Evolutionary conservation across 2,888 invertebrate genomes (phyloP).

Genomic region (Timema cristinae): DNA sequence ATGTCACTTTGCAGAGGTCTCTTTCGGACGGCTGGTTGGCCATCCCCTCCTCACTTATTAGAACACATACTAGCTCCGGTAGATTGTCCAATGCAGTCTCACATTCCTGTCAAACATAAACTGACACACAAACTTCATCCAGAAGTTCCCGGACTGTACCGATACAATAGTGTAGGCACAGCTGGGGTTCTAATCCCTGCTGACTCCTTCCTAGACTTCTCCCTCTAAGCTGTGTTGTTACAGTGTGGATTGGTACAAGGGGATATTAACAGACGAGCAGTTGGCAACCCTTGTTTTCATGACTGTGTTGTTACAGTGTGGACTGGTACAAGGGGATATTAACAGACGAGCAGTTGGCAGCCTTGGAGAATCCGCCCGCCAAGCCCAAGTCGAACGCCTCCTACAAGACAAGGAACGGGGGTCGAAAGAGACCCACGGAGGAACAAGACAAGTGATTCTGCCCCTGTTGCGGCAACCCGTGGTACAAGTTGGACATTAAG

Average conservation of each 20-base stretch:
- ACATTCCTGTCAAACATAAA: too few relatives aligned
- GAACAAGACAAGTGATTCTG: not conserved
- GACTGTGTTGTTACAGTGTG: slow-evolving; percentile 54
- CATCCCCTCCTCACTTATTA: too few relatives aligned
- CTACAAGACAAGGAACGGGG: slow-evolving; percentile 24
- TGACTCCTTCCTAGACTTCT: too few relatives aligned
- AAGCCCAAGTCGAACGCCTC: slow-evolving; percentile 39
- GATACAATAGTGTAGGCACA: too few relatives aligned
- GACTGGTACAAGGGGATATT: slow-evolving; percentile 87
- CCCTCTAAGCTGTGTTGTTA: slow-evolving; percentile 34
- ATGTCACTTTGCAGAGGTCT: too few relatives aligned
- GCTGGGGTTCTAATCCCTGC: too few relatives aligned
- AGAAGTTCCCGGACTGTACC: too few relatives aligned
- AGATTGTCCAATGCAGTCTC: too few relatives aligned
- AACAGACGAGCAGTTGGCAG: slow-evolving; percentile 73
- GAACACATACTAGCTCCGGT: too few relatives aligned
- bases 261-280: slow-evolving; percentile 73
- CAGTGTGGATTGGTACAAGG: slow-evolving; percentile 89
- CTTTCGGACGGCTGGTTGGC: too few relatives aligned
- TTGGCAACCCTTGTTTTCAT: slow-evolving; percentile 60
- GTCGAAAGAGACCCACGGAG: slow-evolving; percentile 13
- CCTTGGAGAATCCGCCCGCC: slow-evolving; percentile 72
- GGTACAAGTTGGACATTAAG: too few relatives aligned
- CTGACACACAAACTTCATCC: too few relatives aligned
- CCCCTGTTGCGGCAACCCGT: not conserved